These are phyloP conservation scores for Zaprionus tsacasi DNA, from an alignment of 1,140 invertebrate genomes.

Conservation along the genomic window DNA sequence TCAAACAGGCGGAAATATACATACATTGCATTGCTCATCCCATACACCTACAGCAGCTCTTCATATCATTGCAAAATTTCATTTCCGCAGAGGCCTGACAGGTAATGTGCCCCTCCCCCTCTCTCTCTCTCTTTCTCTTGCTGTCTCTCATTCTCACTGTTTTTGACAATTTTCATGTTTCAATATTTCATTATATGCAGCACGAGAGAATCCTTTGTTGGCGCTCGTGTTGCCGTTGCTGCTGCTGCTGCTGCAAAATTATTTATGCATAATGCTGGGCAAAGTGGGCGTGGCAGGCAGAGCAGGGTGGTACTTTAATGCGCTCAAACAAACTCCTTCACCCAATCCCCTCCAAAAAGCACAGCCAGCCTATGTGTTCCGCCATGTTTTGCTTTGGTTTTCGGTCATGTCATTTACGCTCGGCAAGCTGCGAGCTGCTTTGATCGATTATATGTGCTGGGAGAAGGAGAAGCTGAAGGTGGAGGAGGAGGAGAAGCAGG, in stretches of 20 bases:
- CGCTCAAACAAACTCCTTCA: neutral
- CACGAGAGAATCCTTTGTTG: constrained; percentile 53
- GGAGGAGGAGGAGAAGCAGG: neutral
- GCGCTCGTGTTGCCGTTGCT: neutral
- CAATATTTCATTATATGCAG: constrained; percentile 78
- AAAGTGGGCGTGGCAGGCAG: constrained; percentile 12
- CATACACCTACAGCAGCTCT: neutral
- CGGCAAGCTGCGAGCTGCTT: constrained; percentile 34
- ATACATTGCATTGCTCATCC: constrained; percentile 34
- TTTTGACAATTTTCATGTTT: constrained; percentile 82
- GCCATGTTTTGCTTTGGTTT: constrained; percentile 17
- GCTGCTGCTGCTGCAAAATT: constrained; percentile 48
- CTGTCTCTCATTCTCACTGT: constrained; percentile 40
- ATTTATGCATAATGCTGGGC: constrained; percentile 76
- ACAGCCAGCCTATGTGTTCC: neutral
- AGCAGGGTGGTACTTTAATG: constrained; percentile 22
- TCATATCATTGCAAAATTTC: constrained; percentile 76
- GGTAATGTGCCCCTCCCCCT: constrained; percentile 53
- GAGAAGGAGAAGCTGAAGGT: neutral
- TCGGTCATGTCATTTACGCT: constrained; percentile 48
- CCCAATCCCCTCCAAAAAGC: neutral
- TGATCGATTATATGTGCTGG: constrained; percentile 59
- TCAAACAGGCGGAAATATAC: constrained; percentile 51
- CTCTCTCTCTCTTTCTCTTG: constrained; percentile 15
- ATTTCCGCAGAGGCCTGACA: constrained; percentile 69